These are phyloP conservation scores for Nomada fabriciana DNA, from an alignment of 2,888 invertebrate genomes.

Conservation along the genomic window DNA sequence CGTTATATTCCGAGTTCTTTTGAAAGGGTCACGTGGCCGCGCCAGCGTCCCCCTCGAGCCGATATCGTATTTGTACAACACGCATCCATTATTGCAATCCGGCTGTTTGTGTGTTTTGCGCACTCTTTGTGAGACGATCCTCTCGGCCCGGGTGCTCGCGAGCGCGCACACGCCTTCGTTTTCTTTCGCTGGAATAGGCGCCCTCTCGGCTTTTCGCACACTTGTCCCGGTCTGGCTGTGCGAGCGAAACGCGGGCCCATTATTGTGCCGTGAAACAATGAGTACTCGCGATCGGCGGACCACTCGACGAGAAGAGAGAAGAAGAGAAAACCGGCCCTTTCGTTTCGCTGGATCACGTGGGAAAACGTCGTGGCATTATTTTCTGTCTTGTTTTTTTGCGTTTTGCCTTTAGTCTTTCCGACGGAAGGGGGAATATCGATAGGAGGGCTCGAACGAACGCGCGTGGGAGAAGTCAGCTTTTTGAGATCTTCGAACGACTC, in stretches of 20 bases:
- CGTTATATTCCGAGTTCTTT: conserved; percentile 79
- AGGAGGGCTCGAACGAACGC: conserved; percentile 34
- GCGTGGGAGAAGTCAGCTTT: conserved; percentile 54
- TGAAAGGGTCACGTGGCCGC: conserved; percentile 81
- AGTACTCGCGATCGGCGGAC: conserved; percentile 71
- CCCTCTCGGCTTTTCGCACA: conserved; percentile 74
- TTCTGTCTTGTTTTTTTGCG: conserved; percentile 12
- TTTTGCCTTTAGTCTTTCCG: background rate
- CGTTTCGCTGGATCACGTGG: conserved; percentile 78
- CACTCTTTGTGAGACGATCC: conserved; percentile 67
- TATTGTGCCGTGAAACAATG: conserved; percentile 80
- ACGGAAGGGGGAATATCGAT: conserved; percentile 48
- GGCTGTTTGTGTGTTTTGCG: conserved; percentile 82
- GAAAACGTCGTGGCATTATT: conserved; percentile 70
- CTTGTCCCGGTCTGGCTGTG: conserved; percentile 71
- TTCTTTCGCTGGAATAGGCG: conserved; percentile 58
- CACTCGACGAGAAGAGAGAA: conserved; percentile 43
- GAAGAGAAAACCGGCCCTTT: conserved; percentile 57
- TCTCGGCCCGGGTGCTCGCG: conserved; percentile 23
- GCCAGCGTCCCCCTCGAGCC: conserved; percentile 76
- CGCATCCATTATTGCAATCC: conserved; percentile 83
- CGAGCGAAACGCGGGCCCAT: conserved; percentile 66
- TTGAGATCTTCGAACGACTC: conserved; percentile 19
- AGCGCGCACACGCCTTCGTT: conserved; percentile 31
- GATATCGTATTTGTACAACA: conserved; percentile 84